Evolutionary conservation across 2,113 vertebrate genomes (phyloP).

Genomic region (Gambusia affinis): DNA sequence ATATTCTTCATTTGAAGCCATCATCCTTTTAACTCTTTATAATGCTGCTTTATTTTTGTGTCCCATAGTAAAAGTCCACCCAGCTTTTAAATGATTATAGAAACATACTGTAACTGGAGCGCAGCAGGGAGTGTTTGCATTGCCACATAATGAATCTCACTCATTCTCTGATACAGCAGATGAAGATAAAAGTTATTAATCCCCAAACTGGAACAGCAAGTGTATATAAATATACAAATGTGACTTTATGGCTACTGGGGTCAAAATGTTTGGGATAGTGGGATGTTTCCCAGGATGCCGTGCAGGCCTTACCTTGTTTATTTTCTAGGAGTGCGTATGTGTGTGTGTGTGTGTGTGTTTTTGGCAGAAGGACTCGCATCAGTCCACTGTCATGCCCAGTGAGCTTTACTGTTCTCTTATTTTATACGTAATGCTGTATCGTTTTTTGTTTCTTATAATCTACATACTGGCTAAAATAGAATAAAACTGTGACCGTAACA

Average conservation of each 20-base stretch:
- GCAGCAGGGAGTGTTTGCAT: constrained; percentile 56
- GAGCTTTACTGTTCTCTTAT: constrained; percentile 38
- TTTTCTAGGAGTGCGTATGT: constrained; percentile 40
- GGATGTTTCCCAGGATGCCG: constrained; percentile 35
- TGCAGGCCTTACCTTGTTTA: constrained; percentile 38
- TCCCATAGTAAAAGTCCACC: constrained; percentile 49
- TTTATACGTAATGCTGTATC: constrained; percentile 55
- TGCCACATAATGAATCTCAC: constrained; percentile 38
- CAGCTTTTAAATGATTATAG: constrained; percentile 38
- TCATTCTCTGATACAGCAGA: constrained; percentile 30
- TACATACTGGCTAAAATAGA: constrained; percentile 65
- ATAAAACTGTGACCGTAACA: constrained; percentile 72
- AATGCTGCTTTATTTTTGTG: constrained; percentile 18
- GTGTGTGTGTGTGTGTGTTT: constrained; percentile 32
- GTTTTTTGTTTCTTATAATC: constrained; percentile 42
- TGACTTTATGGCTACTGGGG: constrained; percentile 7
- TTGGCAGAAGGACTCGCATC: constrained; percentile 16
- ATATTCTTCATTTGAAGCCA: constrained; percentile 22
- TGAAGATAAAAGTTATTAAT: constrained; percentile 22
- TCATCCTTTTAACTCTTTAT: constrained; percentile 2
- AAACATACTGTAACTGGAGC: constrained; percentile 46
- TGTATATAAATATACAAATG: constrained; percentile 22
- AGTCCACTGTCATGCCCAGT: constrained; percentile 16
- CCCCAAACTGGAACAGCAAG: not conserved
- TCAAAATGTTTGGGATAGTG: constrained; percentile 36